phyloP scores from a whole-genome alignment of 1,140 invertebrate species.

The Ctenoplectra terminalis region DNA sequence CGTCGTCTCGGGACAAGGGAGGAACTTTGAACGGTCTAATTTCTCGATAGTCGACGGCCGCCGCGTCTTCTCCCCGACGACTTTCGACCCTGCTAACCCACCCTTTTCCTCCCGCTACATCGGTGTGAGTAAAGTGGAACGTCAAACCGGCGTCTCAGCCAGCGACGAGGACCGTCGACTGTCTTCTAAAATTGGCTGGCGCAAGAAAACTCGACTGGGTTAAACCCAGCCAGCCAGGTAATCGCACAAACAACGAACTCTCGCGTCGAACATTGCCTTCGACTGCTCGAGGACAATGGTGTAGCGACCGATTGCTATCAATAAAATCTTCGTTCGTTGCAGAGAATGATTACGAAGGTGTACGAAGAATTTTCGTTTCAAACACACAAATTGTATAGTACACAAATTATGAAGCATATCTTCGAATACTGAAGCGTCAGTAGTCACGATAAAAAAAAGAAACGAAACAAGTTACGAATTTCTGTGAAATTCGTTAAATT shows the following conservation, averaged over 20 bases:
- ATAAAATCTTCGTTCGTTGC: background rate
- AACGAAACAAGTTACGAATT: background rate
- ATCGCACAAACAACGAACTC: constrained; percentile 71
- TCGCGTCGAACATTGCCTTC: constrained; percentile 29
- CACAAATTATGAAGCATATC: background rate
- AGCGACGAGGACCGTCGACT: constrained; percentile 46
- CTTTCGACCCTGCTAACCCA: constrained; percentile 17
- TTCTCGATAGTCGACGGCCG: constrained; percentile 45
- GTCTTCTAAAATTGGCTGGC: constrained; percentile 70
- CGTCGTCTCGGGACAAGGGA: constrained; percentile 30
- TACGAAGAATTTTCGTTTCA: no score
- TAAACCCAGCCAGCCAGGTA: constrained; percentile 66
- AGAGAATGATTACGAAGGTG: background rate
- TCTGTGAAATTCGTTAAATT: background rate
- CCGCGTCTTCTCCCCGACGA: constrained; percentile 23
- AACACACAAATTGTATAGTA: background rate
- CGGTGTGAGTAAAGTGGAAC: constrained; percentile 51
- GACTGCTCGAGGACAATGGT: constrained; percentile 24
- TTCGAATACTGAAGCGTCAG: background rate
- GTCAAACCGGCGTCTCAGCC: constrained; percentile 51
- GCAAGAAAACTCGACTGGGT: constrained; percentile 61
- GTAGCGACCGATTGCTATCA: constrained; percentile 13
- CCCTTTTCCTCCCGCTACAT: background rate
- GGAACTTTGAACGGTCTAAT: constrained; percentile 61
- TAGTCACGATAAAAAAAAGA: background rate